Conservation (phyloP, 2,888 invertebrate species). For the Timema podura region DNA sequence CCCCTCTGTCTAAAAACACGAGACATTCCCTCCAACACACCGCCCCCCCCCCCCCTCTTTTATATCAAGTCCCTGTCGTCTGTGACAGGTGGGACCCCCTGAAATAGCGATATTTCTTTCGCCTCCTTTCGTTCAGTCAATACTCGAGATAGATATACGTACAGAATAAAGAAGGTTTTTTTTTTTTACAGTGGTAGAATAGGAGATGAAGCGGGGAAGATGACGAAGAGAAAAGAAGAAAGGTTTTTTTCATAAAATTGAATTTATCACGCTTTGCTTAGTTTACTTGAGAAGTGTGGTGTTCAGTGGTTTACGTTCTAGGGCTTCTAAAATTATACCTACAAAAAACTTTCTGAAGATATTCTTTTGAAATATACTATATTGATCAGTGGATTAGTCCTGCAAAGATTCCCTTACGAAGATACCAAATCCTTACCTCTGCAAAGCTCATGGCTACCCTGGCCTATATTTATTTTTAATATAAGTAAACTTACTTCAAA, state of each 20-base stretch:
- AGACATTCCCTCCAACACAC: slow-evolving; percentile 21
- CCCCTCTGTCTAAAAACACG: slow-evolving; percentile 22
- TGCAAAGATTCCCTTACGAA: no score
- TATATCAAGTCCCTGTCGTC: slow-evolving; percentile 28
- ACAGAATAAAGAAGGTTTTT: slow-evolving; percentile 20
- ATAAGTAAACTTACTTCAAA: no score
- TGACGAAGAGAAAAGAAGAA: slow-evolving; percentile 21
- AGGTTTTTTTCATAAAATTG: slow-evolving; percentile 26
- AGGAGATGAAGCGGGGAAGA: slow-evolving; percentile 24
- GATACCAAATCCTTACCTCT: no score
- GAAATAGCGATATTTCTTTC: slow-evolving; percentile 23
- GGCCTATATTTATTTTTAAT: no score
- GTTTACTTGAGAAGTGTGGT: no score
- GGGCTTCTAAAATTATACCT: no score
- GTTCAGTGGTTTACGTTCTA: no score
- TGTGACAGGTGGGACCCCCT: slow-evolving; percentile 28
- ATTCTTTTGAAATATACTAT: no score
- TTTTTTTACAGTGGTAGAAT: slow-evolving; percentile 22
- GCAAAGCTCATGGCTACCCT: no score
- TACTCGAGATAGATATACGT: slow-evolving; percentile 25
- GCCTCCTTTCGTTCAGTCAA: slow-evolving; percentile 26
- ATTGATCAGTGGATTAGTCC: no score
- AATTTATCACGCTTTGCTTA: slow-evolving; percentile 27
- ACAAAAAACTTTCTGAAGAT: no score
- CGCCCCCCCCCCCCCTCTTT: slow-evolving; percentile 21